Evolutionary conservation across 2,888 invertebrate genomes (phyloP).

Genomic region (Lepetodrilus schrolli): DNA sequence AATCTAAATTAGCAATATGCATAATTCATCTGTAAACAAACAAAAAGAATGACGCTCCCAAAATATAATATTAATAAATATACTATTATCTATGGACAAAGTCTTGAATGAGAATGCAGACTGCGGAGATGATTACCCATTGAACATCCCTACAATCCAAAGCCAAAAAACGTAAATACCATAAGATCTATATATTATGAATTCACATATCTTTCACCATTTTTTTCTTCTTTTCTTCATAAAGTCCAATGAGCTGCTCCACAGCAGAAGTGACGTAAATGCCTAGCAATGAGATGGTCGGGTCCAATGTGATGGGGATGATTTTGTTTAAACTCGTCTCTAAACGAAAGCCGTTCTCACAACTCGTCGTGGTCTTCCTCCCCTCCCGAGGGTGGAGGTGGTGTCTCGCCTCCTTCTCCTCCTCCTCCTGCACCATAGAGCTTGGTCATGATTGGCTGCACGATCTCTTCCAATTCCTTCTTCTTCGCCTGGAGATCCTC

Average conservation of each 20-base stretch:
- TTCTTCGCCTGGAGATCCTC: conserved; percentile 94
- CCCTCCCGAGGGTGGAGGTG: conserved; percentile 58
- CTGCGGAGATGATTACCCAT: no score
- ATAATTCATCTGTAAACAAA: no score
- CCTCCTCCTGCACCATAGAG: conserved; percentile 88
- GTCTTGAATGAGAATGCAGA: no score
- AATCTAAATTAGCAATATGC: no score
- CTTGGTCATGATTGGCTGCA: conserved; percentile 96
- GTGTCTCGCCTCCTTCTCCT: conserved; percentile 80
- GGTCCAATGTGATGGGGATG: background rate
- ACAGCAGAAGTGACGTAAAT: background rate
- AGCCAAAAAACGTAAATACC: no score
- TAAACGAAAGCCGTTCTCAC: conserved; percentile 39
- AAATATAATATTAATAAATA: no score
- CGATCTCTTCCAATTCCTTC: conserved; percentile 94
- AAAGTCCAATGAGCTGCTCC: background rate
- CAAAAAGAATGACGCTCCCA: no score
- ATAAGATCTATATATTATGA: no score
- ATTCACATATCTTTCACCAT: background rate
- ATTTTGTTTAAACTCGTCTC: background rate
- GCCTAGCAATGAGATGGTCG: background rate
- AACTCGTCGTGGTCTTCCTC: conserved; percentile 82
- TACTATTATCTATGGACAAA: no score
- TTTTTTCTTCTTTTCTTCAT: background rate
- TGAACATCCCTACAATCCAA: no score